These are phyloP conservation scores for Poecilus cupreus DNA, from an alignment of 2,888 invertebrate genomes.

Conservation along the genomic window DNA sequence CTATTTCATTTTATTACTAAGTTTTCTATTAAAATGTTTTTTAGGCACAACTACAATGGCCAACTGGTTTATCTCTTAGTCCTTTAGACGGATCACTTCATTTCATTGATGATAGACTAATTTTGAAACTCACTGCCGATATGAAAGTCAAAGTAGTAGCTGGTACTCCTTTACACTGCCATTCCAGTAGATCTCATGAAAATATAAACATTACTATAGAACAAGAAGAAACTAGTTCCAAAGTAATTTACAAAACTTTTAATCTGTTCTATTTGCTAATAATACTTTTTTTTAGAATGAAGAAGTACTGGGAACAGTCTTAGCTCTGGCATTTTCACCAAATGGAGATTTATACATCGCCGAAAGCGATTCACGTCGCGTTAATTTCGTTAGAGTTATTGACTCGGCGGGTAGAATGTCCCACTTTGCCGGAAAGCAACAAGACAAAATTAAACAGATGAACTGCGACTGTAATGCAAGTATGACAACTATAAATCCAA, in stretches of 20 bases:
- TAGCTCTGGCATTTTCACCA: slow-evolving; percentile 92
- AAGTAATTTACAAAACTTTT: slow-evolving; percentile 52
- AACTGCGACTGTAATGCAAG: slow-evolving; percentile 78
- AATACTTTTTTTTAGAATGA: slow-evolving; percentile 63
- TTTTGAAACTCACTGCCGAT: slow-evolving; percentile 92
- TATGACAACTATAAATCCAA: slow-evolving; percentile 74
- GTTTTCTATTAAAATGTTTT: slow-evolving; percentile 62
- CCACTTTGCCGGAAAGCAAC: slow-evolving; percentile 93
- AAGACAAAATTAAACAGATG: slow-evolving; percentile 76
- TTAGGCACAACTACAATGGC: slow-evolving; percentile 95
- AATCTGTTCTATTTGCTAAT: not conserved
- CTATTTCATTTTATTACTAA: not conserved
- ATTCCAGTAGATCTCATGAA: slow-evolving; percentile 73
- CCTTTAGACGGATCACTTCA: slow-evolving; percentile 95
- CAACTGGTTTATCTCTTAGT: slow-evolving; percentile 95
- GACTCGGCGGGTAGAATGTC: slow-evolving; percentile 93
- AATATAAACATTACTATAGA: slow-evolving; percentile 65
- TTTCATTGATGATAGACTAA: slow-evolving; percentile 96
- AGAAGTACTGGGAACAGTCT: slow-evolving; percentile 86
- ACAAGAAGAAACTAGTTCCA: slow-evolving; percentile 70
- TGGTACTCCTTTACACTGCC: slow-evolving; percentile 95
- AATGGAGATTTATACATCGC: slow-evolving; percentile 95
- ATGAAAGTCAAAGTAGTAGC: slow-evolving; percentile 95
- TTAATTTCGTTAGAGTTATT: slow-evolving; percentile 88
- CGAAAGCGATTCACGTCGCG: slow-evolving; percentile 91